Conservation (phyloP, 2,113 vertebrate genomes). For the Saiga tatarica region DNA sequence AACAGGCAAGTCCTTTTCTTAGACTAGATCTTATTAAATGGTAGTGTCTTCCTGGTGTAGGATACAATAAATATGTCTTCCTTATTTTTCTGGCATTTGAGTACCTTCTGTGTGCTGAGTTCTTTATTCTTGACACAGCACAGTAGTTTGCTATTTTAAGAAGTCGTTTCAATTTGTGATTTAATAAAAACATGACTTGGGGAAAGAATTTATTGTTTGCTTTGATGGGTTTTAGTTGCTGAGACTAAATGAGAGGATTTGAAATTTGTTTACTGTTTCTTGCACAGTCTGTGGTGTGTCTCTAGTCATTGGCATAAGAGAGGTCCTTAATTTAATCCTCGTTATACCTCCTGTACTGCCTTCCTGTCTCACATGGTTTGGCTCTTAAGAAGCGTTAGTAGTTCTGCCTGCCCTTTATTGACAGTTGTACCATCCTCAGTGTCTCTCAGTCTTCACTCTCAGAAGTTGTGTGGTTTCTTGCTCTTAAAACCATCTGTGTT, state of each 20-base stretch:
- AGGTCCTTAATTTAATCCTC: not conserved
- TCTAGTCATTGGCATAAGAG: not conserved
- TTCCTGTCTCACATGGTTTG: not conserved
- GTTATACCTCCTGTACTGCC: not conserved
- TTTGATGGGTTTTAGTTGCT: not conserved
- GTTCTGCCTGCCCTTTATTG: not conserved
- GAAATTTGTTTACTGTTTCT: not conserved
- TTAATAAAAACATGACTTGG: slow-evolving; percentile 2
- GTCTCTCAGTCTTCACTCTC: not conserved
- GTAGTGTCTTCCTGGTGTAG: not conserved
- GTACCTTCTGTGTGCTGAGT: not conserved
- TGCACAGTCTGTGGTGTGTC: not conserved
- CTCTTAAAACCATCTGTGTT: not conserved
- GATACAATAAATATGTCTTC: not conserved
- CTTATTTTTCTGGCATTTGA: slow-evolving; percentile 23
- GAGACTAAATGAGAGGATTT: not conserved
- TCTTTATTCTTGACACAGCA: not conserved
- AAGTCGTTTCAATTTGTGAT: not conserved
- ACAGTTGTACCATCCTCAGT: not conserved
- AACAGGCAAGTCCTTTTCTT: not conserved
- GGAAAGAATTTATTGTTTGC: not conserved
- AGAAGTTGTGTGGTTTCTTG: slow-evolving; percentile 6
- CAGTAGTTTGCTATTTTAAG: slow-evolving; percentile 21
- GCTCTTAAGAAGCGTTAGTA: not conserved
- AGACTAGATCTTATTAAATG: slow-evolving; percentile 1